Percentiles rank a stretch among this genome's conserved stretches.
These are phyloP conservation scores for Diarsia brunnea DNA, from an alignment of 2,888 invertebrate genomes.

Conservation along the genomic window DNA sequence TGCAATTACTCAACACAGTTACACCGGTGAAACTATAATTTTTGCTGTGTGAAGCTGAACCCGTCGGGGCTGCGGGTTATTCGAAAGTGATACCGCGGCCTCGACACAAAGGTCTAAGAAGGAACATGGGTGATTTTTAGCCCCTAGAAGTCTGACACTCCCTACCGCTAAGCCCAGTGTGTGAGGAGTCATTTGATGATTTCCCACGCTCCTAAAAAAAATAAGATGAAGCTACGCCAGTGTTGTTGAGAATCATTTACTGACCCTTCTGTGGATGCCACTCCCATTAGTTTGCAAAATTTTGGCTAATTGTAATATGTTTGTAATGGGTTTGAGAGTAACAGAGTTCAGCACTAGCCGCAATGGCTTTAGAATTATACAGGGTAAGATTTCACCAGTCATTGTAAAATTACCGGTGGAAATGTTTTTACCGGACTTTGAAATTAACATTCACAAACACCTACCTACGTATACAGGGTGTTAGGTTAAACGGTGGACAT, in stretches of 20 bases:
- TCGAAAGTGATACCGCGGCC: too few species aligned
- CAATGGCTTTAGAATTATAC: conserved; percentile 23
- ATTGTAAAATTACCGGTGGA: background rate
- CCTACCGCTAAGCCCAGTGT: too few species aligned
- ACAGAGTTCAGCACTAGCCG: conserved; percentile 25
- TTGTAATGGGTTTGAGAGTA: conserved; percentile 44
- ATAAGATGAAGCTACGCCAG: conserved; percentile 32
- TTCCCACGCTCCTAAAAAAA: too few species aligned
- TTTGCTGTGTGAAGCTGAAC: conserved; percentile 63
- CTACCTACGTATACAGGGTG: too few species aligned
- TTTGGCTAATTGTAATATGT: conserved; percentile 43
- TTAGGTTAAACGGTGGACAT: too few species aligned
- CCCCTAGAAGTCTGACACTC: too few species aligned
- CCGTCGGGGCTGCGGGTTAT: too few species aligned
- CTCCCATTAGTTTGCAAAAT: conserved; percentile 47
- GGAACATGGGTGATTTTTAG: too few species aligned
- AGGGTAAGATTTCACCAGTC: conserved; percentile 7
- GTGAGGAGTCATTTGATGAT: too few species aligned
- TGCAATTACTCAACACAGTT: conserved; percentile 65
- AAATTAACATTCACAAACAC: background rate
- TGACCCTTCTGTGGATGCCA: conserved; percentile 34
- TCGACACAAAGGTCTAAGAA: too few species aligned
- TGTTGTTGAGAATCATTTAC: conserved; percentile 38
- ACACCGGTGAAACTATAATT: conserved; percentile 65
- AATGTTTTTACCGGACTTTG: background rate